These are phyloP conservation scores for Enteromius viviparus DNA, from an alignment of 2,797 vertebrate species.

Conservation along the genomic window DNA sequence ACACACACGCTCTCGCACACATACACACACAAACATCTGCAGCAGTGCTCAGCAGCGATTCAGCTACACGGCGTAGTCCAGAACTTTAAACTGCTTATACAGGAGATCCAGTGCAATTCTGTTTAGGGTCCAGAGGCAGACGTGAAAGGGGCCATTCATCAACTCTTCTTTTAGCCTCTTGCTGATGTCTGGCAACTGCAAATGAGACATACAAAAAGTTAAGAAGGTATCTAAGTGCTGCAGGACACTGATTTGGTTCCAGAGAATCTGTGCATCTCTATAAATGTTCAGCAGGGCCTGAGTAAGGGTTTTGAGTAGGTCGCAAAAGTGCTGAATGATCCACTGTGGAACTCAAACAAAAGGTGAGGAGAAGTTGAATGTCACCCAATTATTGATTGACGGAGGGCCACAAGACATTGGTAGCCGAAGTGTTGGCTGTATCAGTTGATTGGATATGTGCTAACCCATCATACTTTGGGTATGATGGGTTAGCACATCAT, in stretches of 20 bases:
- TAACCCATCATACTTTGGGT: slow-evolving; percentile 7
- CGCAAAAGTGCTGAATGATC: slow-evolving; percentile 52
- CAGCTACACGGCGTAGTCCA: slow-evolving; percentile 42
- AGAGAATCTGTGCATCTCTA: slow-evolving; percentile 41
- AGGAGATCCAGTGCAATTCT: slow-evolving; percentile 54
- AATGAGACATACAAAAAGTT: slow-evolving; percentile 48
- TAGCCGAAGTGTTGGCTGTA: slow-evolving; percentile 17
- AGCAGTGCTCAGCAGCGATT: slow-evolving; percentile 56
- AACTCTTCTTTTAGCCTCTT: slow-evolving; percentile 58
- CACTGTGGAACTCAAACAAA: slow-evolving; percentile 40
- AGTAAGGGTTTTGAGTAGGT: slow-evolving; percentile 47
- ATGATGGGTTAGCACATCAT: too few relatives aligned
- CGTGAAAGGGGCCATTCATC: slow-evolving; percentile 52
- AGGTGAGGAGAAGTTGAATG: slow-evolving; percentile 51
- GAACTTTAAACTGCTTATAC: slow-evolving; percentile 62
- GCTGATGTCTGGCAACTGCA: slow-evolving; percentile 36
- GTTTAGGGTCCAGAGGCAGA: slow-evolving; percentile 52
- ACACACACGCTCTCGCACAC: slow-evolving; percentile 20
- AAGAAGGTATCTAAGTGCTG: slow-evolving; percentile 38
- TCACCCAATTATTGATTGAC: slow-evolving; percentile 58
- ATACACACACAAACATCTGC: slow-evolving; percentile 54
- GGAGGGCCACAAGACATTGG: slow-evolving; percentile 1
- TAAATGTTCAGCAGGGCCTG: slow-evolving; percentile 38
- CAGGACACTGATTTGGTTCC: slow-evolving; percentile 27
- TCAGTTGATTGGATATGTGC: slow-evolving; percentile 24